Base-by-base conservation (phyloP, 2,113 vertebrate species). In the Scartelaos histophorus region DNA sequence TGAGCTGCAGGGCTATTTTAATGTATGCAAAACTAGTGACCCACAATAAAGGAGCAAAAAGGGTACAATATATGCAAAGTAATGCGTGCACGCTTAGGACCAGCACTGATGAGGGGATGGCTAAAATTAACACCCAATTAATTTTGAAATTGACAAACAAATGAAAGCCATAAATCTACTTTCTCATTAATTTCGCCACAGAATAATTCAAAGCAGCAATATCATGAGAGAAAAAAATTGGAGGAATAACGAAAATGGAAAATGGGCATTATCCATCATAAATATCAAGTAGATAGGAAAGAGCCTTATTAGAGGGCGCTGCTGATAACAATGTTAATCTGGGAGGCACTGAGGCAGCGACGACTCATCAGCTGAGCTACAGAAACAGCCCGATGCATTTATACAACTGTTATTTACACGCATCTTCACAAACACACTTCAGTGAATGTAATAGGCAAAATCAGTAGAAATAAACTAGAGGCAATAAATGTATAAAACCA, bases 101-200 rank as follows among this genome's bases (percentile, higher is more conserved):
- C 94, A 87, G 92, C 91, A 93, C 95, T 96, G 96, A 97, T 95
- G 95, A 96, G 95, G 95, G 95, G 95, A 96, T 92, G 91, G 95
- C 95, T 96, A 96, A 98, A 98, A 98, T 98, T 97, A 97, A 98
- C 97, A 98, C 96, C 95, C 97, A 98, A 97, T 98, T 98, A 96
- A 97, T 98, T 97, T 98, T 93, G 82, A 90, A 98, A 97, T 98
- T 98, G 97, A 98, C 97, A 99, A 99, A 99, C 97, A 97, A 98
- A 98, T 98, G 96, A 97, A 98, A 97, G 93, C 94, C 96, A 97
- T 98, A 98, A 98, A 98, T 99, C 96, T 98, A 96, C 94, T 96
- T 96, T 97, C 96, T 97, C 97, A 97, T 98, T 99, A 97, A 96
- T 98, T 96, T 90, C 91, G 93, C 90, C 92, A 93, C 93, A 91